phyloP scores from a whole-genome alignment of 2,888 invertebrate genomes.

The Chydorus sphaericus region DNA sequence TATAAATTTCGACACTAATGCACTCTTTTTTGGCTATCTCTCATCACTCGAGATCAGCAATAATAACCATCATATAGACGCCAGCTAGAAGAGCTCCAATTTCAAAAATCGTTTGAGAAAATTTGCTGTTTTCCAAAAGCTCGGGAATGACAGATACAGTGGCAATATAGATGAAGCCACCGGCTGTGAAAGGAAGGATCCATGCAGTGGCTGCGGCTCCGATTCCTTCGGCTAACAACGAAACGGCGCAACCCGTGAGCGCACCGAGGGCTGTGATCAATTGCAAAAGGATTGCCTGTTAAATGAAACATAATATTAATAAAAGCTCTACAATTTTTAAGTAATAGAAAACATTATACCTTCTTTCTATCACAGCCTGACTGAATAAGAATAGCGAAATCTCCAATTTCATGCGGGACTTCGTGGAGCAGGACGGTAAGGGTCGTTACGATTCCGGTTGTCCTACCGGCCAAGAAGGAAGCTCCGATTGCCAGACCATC shows the following conservation, averaged over 20 bases:
- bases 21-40: no score
- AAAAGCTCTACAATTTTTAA: background rate
- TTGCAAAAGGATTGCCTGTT: constrained; percentile 80
- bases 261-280: constrained; percentile 90
- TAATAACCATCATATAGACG: constrained; percentile 89
- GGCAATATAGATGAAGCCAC: constrained; percentile 99
- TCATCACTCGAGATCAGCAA: constrained; percentile 56
- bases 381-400: constrained; percentile 95
- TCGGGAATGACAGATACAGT: constrained; percentile 98
- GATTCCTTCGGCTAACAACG: constrained; percentile 62
- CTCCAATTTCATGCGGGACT: constrained; percentile 97
- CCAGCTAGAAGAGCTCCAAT: constrained; percentile 74
- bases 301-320: constrained; percentile 17
- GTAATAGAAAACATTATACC: constrained; percentile 28
- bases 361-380: constrained; percentile 86
- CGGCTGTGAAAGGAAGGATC: constrained; percentile 94
- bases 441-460: constrained; percentile 77
- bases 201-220: constrained; percentile 56
- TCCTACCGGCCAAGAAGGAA: constrained; percentile 82
- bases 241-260: constrained; percentile 76
- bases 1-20: no score
- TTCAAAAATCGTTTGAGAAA: constrained; percentile 81
- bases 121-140: constrained; percentile 70
- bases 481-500: constrained; percentile 98
- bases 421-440: constrained; percentile 93